Evolutionary conservation across 2,888 invertebrate genomes (phyloP).

Genomic region (Hydrotaea cyrtoneurina): DNA sequence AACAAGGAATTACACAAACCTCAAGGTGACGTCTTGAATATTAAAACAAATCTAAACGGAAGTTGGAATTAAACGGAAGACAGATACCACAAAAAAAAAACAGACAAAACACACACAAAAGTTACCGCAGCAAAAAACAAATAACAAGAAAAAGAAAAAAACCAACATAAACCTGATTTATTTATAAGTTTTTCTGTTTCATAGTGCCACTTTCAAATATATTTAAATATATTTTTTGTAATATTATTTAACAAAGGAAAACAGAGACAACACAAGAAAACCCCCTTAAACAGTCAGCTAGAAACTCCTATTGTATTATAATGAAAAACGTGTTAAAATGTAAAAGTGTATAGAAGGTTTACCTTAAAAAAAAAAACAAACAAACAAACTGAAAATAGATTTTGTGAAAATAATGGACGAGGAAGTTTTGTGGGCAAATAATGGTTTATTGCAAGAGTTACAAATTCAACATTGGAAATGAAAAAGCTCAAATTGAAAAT

Average conservation of each 20-base stretch:
- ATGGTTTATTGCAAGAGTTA: slow-evolving; percentile 53
- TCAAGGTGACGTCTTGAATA: slow-evolving; percentile 57
- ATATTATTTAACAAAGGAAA: slow-evolving; percentile 24
- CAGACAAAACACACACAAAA: slow-evolving; percentile 39
- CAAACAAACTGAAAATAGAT: not conserved
- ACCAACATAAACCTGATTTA: slow-evolving; percentile 61
- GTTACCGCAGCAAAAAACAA: slow-evolving; percentile 21
- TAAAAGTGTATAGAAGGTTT: slow-evolving; percentile 55
- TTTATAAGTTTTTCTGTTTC: slow-evolving; percentile 64
- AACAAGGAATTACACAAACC: slow-evolving; percentile 22
- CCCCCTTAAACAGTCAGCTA: not conserved
- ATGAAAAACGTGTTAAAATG: slow-evolving; percentile 48
- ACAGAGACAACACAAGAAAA: slow-evolving; percentile 21
- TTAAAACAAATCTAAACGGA: slow-evolving; percentile 31
- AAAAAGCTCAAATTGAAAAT: slow-evolving; percentile 51
- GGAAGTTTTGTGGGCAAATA: slow-evolving; percentile 26
- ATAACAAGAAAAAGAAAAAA: no score
- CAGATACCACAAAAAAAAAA: slow-evolving; percentile 18
- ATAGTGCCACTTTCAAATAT: slow-evolving; percentile 59
- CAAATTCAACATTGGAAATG: slow-evolving; percentile 12
- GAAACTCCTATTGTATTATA: slow-evolving; percentile 47
- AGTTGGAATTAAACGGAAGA: slow-evolving; percentile 14
- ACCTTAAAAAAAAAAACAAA: slow-evolving; percentile 41
- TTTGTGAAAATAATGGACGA: slow-evolving; percentile 3
- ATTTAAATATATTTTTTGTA: slow-evolving; percentile 35